Evolutionary conservation across 1,140 invertebrate genomes (phyloP), one percentile per base, ranked within the genome.

Genomic region (Kradibia gibbosae): DNA sequence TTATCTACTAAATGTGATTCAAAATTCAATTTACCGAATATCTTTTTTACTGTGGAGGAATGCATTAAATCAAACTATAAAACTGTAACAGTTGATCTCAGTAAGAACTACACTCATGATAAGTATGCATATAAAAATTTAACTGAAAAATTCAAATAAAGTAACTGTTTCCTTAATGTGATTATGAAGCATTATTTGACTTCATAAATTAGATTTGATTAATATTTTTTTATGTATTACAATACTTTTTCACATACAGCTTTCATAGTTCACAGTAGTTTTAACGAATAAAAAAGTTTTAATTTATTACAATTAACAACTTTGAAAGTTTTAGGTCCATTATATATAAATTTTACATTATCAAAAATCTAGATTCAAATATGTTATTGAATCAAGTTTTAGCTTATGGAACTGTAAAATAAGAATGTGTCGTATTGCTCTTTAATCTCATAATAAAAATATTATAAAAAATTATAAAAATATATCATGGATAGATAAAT

Each of bases 181-280:
- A 36, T 42, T 53, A 25, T 57, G 13, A 60, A 45, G 8, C 72
- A 31, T 31, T 60, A n/a, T 80, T 36, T 53, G 39, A 60, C 39
- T 53, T 72, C 45, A 79, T 53, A 80, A 28, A 36, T 77, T 65
- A 3, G 22, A 34, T 5, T 42, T 60, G 20, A 31, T 36, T 22
- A 25, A 45, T 55, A 34, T 25, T 60, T 80, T 48, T 73, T 74
- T 55, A 80, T 39, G 36, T 45, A 67, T 81, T 70, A 74, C 48
- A 55, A 71, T 53, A 72, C 55, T 73, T 78, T 77, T 78, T 78
- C 65, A 82, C 78, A 25, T 82, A 82, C 80, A 82, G 34, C 71
- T 82, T 77, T 77, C 74, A 77, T 72, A 60, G 42, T 55, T 71
- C 20, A 62, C 67, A 76, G 31, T 39, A 82, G 15, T 82, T 62